Percentiles rank a stretch among this genome's conserved stretches.
Evolutionary conservation across 2,113 vertebrate species (phyloP).

Genomic region (Lophius piscatorius): DNA sequence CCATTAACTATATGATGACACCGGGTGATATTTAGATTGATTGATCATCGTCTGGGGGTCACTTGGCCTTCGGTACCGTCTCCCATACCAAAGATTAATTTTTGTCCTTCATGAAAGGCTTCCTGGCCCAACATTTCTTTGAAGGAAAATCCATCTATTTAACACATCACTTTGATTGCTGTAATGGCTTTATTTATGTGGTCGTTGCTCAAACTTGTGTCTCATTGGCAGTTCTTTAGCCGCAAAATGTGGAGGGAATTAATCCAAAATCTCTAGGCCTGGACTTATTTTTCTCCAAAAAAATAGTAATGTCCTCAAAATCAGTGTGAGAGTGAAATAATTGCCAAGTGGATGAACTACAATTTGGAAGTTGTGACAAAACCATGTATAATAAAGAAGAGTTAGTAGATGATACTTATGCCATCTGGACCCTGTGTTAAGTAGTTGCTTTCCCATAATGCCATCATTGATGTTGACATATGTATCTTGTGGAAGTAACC

Average conservation of each 20-base stretch:
- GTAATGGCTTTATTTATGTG: slow-evolving; percentile 79
- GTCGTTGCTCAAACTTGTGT: slow-evolving; percentile 33
- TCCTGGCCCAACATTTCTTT: slow-evolving; percentile 65
- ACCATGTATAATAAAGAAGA: background rate
- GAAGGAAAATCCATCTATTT: slow-evolving; percentile 71
- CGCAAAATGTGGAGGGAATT: slow-evolving; percentile 49
- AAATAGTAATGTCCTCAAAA: slow-evolving; percentile 42
- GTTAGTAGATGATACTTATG: slow-evolving; percentile 8
- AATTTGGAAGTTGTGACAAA: slow-evolving; percentile 53
- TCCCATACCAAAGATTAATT: slow-evolving; percentile 73
- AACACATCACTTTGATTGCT: slow-evolving; percentile 71
- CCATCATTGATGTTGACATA: slow-evolving; percentile 44
- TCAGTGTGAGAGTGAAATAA: slow-evolving; percentile 67
- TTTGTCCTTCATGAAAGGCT: slow-evolving; percentile 72
- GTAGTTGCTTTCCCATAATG: slow-evolving; percentile 33
- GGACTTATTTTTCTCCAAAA: slow-evolving; percentile 69
- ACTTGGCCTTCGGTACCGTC: slow-evolving; percentile 52
- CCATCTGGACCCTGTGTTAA: slow-evolving; percentile 27
- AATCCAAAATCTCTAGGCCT: slow-evolving; percentile 66
- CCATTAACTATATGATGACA: slow-evolving; percentile 77
- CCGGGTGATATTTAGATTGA: slow-evolving; percentile 78
- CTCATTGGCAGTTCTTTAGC: slow-evolving; percentile 42
- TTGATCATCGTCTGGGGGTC: slow-evolving; percentile 70
- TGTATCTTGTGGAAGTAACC: slow-evolving; percentile 43
- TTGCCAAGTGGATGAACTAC: slow-evolving; percentile 56